Percentiles rank a stretch among this genome's conserved stretches.
Conservation (phyloP, 2,797 vertebrate species). For the Hapalemur alaotrensis region DNA sequence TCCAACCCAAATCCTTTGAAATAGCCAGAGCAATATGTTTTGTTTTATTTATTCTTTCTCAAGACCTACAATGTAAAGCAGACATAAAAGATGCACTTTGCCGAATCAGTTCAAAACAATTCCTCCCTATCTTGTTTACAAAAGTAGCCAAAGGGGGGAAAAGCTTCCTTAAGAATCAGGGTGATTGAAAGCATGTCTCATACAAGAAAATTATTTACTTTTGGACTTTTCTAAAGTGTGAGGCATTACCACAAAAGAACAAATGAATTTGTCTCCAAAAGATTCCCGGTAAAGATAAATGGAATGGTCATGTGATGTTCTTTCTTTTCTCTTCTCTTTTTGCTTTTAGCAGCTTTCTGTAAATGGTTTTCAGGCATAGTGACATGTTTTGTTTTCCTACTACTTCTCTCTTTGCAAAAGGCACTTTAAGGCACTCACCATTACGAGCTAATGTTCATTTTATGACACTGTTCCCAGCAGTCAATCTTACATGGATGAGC, state of each 20-base stretch:
- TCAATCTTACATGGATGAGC: not conserved
- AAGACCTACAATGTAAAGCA: constrained; percentile 30
- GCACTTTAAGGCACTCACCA: constrained; percentile 13
- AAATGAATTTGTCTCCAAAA: constrained; percentile 39
- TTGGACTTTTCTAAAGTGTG: not conserved
- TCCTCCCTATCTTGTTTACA: constrained; percentile 38
- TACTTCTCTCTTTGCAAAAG: constrained; percentile 44
- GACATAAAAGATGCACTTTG: constrained; percentile 43
- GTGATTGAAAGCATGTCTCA: constrained; percentile 41
- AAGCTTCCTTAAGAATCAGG: constrained; percentile 48
- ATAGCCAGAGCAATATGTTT: not conserved
- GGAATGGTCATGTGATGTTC: not conserved
- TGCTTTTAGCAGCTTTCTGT: constrained; percentile 26
- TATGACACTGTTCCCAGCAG: not conserved
- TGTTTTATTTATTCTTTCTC: constrained; percentile 58
- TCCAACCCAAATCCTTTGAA: constrained; percentile 33
- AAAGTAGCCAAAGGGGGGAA: not conserved
- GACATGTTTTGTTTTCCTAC: constrained; percentile 49
- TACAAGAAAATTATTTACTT: constrained; percentile 41
- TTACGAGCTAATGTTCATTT: constrained; percentile 23
- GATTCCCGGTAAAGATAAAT: constrained; percentile 31
- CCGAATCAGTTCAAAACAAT: constrained; percentile 59
- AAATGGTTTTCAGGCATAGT: not conserved
- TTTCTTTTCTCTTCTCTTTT: not conserved
- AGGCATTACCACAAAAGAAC: constrained; percentile 30